Conservation (phyloP, 2,797 vertebrate genomes). For the Sparus aurata region DNA sequence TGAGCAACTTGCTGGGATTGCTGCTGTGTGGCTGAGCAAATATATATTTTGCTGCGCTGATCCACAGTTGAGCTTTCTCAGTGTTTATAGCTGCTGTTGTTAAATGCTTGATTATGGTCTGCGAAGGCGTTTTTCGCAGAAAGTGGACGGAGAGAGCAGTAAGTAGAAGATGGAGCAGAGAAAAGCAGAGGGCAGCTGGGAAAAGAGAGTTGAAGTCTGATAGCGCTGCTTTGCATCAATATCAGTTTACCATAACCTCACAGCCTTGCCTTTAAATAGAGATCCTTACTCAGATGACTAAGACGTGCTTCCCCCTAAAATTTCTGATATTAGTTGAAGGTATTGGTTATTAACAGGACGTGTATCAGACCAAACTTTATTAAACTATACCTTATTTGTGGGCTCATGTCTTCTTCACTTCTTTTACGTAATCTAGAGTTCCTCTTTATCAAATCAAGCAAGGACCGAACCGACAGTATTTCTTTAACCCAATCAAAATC, state of each 20-base stretch:
- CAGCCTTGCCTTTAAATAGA: neutral
- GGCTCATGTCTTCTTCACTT: neutral
- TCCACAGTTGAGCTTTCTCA: neutral
- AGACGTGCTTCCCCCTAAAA: slow-evolving; percentile 14
- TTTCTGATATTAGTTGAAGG: slow-evolving; percentile 1
- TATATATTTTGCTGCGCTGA: neutral
- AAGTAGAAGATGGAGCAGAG: neutral
- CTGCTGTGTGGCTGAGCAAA: slow-evolving; percentile 2
- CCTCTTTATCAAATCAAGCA: neutral
- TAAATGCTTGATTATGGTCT: neutral
- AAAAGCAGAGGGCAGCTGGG: too few relatives aligned
- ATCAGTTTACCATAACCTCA: neutral
- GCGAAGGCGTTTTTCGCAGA: neutral
- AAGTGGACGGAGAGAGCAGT: neutral
- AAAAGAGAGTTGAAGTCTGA: neutral
- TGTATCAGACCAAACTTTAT: neutral
- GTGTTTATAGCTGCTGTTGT: neutral
- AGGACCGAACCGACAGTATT: too few relatives aligned
- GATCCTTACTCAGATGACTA: slow-evolving; percentile 14
- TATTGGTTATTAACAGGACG: neutral
- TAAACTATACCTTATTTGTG: neutral
- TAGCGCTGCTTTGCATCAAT: slow-evolving; percentile 1
- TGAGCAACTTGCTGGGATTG: neutral
- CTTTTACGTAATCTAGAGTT: neutral
- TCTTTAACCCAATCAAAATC: too few relatives aligned